Percentiles rank a stretch among this genome's conserved stretches.
Evolutionary conservation across 2,113 vertebrate species (phyloP).

Genomic region (Nyctereutes procyonoides): DNA sequence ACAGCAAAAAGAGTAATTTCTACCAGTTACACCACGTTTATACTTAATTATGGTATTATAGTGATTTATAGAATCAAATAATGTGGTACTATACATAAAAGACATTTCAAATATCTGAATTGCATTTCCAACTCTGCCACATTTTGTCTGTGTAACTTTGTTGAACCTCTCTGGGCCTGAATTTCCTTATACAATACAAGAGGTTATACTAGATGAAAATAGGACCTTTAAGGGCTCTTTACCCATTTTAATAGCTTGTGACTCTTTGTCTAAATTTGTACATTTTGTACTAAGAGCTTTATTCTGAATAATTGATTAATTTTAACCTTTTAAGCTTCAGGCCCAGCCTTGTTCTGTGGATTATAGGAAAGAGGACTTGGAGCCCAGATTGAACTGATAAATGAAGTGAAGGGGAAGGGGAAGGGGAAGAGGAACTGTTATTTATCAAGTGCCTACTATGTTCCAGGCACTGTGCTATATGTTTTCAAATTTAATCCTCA

Average conservation of each 20-base stretch:
- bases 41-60: background rate
- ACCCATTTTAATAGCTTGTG: background rate
- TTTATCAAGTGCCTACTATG: background rate
- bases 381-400: slow-evolving; percentile 18
- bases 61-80: background rate
- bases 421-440: background rate
- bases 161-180: background rate
- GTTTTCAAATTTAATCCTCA: slow-evolving; percentile 49
- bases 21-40: background rate
- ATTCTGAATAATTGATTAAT: slow-evolving; percentile 28
- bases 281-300: slow-evolving; percentile 13
- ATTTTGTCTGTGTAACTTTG: background rate
- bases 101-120: background rate
- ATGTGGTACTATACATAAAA: background rate
- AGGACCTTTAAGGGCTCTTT: background rate
- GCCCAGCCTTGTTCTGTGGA: background rate
- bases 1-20: background rate
- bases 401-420: background rate
- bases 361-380: slow-evolving; percentile 46
- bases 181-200: background rate
- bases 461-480: slow-evolving; percentile 27
- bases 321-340: slow-evolving; percentile 51
- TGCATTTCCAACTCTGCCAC: background rate
- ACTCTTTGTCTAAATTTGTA: background rate
- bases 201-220: background rate